phyloP scores from a whole-genome alignment of 2,888 invertebrate genomes.

The Eugnorisma glareosa region DNA sequence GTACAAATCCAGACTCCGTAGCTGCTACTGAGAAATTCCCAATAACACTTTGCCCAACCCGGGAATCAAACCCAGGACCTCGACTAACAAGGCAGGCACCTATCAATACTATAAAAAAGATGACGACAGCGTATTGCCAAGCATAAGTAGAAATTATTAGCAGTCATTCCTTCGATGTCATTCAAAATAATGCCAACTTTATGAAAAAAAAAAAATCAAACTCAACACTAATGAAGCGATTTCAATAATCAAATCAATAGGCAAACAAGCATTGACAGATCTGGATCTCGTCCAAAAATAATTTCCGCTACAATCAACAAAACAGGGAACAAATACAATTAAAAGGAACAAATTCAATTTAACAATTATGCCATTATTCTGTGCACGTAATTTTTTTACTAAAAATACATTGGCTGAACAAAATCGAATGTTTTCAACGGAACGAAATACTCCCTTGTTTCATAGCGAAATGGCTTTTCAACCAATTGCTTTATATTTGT shows the following conservation, averaged over 20 bases:
- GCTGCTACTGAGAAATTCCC: too few species aligned
- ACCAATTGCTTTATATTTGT: constrained; percentile 71
- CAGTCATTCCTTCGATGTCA: too few species aligned
- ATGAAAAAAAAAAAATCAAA: background rate
- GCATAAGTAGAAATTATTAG: background rate
- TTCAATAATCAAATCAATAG: background rate
- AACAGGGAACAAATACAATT: constrained; percentile 45
- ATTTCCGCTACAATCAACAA: constrained; percentile 52
- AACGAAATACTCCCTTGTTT: constrained; percentile 54
- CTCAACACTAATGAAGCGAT: background rate
- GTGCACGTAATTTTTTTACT: constrained; percentile 38
- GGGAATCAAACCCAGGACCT: too few species aligned
- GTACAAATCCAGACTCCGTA: too few species aligned
- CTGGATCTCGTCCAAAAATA: constrained; percentile 18
- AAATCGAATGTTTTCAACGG: constrained; percentile 61
- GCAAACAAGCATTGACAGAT: background rate
- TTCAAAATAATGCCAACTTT: background rate
- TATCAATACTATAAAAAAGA: background rate
- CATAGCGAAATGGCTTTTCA: constrained; percentile 65
- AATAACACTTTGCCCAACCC: too few species aligned
- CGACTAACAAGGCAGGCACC: background rate
- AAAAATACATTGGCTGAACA: constrained; percentile 59
- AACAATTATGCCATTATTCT: constrained; percentile 49
- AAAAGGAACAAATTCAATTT: constrained; percentile 57
- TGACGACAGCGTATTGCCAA: background rate